Base-by-base conservation (phyloP, 2,113 vertebrate species). In the Ifrita kowaldi region DNA sequence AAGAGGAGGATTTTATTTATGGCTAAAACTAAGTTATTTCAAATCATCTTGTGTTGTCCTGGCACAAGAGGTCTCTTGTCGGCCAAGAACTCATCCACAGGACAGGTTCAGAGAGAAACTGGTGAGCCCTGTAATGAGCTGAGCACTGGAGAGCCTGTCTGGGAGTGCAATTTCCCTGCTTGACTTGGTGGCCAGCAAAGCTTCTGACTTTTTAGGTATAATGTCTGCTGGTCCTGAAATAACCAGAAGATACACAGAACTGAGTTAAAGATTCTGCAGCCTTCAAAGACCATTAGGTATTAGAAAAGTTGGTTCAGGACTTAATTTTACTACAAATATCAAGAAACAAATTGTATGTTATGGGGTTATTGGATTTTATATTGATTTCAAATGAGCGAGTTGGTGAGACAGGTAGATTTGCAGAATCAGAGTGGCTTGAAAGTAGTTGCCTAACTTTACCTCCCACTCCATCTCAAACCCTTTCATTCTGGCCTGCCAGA, bases 391-490 rank as follows among this genome's bases (percentile, higher is more conserved):
- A 70, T 53, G 21, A 80, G 21, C 50, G 24, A 86, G 11, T 27
- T 55, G 21, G 16, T 74, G 30, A 79, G 69, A 14, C 27, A 53
- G 30, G 4, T 71, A 55, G 10, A 21, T 69, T 90, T 1, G 13
- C 12, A 46, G 89, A 42, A 18, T 41, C 39, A 35, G 65, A 28
- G 17, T 24, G 30, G 46, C 32, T 23, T 83, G 62, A 73, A 85
- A 84, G 60, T 17, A 49, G 30, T 19, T 64, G 47, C 21, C 44
- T 32, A 27, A 26, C 2, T 74, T 42, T 82, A 9, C 30, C 15
- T 20, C 16, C 13, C 24, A 75, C 44, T 35, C 13, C 13, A 18
- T 32, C 1, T 1, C 21, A 60, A 79, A 53, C 1, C 0, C 23
- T 83, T 85, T 76, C 19, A 24, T 85, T 73, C 65, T 85, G 49